These are phyloP conservation scores for Troides helena DNA, from an alignment of 2,888 invertebrate species.

Conservation along the genomic window DNA sequence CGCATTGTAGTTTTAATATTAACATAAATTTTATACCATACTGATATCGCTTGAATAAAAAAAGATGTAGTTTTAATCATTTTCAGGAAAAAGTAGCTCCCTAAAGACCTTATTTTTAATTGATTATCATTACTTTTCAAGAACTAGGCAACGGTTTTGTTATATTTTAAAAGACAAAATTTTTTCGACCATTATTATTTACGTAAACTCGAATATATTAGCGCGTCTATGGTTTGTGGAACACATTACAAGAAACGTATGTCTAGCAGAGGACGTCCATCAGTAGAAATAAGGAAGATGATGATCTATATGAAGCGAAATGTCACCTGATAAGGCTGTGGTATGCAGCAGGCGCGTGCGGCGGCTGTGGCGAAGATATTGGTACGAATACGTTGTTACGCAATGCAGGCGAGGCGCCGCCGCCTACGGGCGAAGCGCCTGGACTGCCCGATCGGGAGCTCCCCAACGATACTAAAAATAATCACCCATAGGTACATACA, in stretches of 20 bases:
- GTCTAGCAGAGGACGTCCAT: no score
- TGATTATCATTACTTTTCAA: no score
- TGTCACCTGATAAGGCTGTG: constrained; percentile 56
- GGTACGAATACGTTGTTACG: constrained; percentile 96
- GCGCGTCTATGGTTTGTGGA: no score
- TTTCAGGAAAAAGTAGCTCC: no score
- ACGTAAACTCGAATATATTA: no score
- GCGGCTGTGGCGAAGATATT: constrained; percentile 86
- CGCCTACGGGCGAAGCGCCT: constrained; percentile 85
- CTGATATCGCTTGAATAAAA: background rate
- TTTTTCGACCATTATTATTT: no score
- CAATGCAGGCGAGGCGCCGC: constrained; percentile 77
- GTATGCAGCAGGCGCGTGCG: constrained; percentile 50
- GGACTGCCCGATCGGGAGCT: constrained; percentile 96
- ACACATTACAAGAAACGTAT: no score
- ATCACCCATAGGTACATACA: background rate
- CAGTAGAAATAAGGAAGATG: no score
- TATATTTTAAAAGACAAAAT: no score
- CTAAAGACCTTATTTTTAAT: no score
- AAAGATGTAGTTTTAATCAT: background rate
- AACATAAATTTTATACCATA: background rate
- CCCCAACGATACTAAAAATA: constrained; percentile 89
- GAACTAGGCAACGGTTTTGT: no score
- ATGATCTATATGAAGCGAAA: no score
- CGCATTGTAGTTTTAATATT: background rate